A percentile compares a stretch with the other conserved stretches of the same genome.
Evolutionary conservation across 2,113 vertebrate genomes (phyloP).

Genomic region (Psephotus haematonotus): DNA sequence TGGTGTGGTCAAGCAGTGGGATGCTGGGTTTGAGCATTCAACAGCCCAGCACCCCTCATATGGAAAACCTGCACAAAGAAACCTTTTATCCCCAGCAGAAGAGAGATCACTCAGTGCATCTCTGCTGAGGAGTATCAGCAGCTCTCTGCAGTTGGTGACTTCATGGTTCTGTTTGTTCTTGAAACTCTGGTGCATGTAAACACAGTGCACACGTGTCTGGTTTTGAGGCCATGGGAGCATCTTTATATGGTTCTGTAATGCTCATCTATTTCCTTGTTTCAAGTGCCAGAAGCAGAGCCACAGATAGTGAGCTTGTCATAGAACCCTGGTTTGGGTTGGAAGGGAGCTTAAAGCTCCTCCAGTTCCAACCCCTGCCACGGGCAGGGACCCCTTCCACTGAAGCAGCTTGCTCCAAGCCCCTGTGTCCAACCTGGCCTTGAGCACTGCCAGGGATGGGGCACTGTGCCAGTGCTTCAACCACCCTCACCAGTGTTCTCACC

Average conservation of each 20-base stretch:
- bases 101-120: background rate
- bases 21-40: background rate
- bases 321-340: background rate
- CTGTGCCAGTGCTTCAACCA: background rate
- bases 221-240: background rate
- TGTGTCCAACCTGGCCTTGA: background rate
- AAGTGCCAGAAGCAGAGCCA: background rate
- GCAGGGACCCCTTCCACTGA: background rate
- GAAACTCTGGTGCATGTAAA: fast-evolving
- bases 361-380: background rate
- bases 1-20: background rate
- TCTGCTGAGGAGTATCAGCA: background rate
- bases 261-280: background rate
- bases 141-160: background rate
- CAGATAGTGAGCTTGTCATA: background rate
- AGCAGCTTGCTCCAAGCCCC: background rate
- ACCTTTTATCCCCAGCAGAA: background rate
- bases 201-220: fast-evolving
- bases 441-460: background rate
- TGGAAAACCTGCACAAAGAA: background rate
- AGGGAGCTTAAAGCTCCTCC: background rate
- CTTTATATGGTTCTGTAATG: background rate
- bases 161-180: background rate
- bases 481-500: background rate
- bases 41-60: background rate